A percentile compares a stretch with the other conserved stretches of the same genome.
Conservation (phyloP, 2,797 vertebrate genomes). For the Arctocebus calabarensis region DNA sequence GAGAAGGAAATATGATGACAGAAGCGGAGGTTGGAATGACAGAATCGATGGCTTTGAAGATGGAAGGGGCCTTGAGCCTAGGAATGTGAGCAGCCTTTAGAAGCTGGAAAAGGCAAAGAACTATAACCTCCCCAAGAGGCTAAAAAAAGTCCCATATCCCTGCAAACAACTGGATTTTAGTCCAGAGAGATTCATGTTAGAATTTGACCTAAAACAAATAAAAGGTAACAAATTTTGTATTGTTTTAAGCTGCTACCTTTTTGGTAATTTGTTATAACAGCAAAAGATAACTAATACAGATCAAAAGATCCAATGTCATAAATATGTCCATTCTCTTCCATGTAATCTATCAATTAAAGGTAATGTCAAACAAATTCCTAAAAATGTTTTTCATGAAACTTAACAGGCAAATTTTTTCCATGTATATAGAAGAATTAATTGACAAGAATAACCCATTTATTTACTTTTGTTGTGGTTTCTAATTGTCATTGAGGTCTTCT, state of each 20-base stretch:
- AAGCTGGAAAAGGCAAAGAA: background rate
- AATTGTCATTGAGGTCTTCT: too few species aligned
- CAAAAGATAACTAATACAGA: background rate
- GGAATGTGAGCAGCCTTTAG: too few species aligned
- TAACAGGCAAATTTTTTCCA: constrained; percentile 5
- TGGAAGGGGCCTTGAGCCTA: background rate
- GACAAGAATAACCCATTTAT: background rate
- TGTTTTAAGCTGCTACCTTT: background rate
- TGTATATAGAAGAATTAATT: background rate
- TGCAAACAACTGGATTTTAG: background rate
- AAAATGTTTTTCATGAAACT: background rate
- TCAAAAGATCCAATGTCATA: background rate
- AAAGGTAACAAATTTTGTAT: background rate
- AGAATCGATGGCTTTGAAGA: background rate
- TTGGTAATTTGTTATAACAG: background rate
- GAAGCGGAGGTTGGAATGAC: background rate
- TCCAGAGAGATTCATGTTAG: background rate
- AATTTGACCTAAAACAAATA: background rate
- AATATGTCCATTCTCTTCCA: background rate
- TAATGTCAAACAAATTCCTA: constrained; percentile 29
- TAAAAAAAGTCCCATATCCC: background rate
- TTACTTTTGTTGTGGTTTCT: too few species aligned
- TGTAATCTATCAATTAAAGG: constrained; percentile 15
- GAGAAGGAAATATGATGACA: background rate
- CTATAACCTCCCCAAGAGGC: background rate